Evolutionary conservation across 1,140 invertebrate genomes (phyloP).

Genomic region (Neodiprion lecontei): DNA sequence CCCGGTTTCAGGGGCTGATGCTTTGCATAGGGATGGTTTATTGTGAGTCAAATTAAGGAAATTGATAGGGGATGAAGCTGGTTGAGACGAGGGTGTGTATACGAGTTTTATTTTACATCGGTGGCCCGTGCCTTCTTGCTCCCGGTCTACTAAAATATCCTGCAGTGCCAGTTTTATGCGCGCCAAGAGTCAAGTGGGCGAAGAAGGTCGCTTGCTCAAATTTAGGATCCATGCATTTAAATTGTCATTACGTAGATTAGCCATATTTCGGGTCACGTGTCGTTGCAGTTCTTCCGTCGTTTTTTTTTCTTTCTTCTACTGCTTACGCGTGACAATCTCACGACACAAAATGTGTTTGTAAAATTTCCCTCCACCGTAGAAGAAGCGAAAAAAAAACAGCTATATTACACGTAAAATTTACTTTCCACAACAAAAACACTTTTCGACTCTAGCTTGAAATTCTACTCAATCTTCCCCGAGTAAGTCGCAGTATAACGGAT

Average conservation of each 20-base stretch:
- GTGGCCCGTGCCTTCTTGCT: not conserved
- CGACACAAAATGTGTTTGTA: too few species aligned
- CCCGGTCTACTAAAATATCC: not conserved
- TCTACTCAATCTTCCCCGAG: too few species aligned
- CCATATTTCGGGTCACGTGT: not conserved
- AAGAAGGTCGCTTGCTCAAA: not conserved
- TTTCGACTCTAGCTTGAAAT: too few species aligned
- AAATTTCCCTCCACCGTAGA: too few species aligned
- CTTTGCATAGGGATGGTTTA: conserved; percentile 7
- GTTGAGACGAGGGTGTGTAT: not conserved
- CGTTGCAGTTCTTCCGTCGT: too few species aligned
- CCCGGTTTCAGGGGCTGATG: not conserved
- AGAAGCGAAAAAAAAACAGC: too few species aligned
- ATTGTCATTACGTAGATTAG: conserved; percentile 39
- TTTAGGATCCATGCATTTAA: conserved; percentile 42
- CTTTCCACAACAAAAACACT: too few species aligned
- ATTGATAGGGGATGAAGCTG: conserved; percentile 7
- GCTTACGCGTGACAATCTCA: too few species aligned
- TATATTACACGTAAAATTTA: too few species aligned
- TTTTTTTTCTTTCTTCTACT: too few species aligned
- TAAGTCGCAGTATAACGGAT: too few species aligned
- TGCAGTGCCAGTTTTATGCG: not conserved
- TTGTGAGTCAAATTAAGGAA: conserved; percentile 7
- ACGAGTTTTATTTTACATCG: conserved; percentile 1
- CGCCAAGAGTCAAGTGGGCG: too few species aligned